Conservation (phyloP, 2,888 invertebrate genomes). For the Mamestra brassicae region DNA sequence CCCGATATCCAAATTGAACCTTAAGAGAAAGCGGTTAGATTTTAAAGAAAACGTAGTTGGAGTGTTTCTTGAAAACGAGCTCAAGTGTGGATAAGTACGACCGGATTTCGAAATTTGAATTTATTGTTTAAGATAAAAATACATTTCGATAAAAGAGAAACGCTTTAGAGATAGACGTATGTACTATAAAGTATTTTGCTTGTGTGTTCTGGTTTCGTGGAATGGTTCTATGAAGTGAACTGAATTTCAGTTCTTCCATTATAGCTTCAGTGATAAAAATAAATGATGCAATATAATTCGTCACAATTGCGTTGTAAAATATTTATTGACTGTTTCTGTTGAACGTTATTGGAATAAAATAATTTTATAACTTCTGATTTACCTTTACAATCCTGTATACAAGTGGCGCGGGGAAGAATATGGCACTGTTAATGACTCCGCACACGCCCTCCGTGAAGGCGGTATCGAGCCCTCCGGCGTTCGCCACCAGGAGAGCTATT, state of each 20-base stretch:
- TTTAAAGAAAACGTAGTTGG: constrained; percentile 59
- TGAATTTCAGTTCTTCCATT: constrained; percentile 39
- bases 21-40: constrained; percentile 57
- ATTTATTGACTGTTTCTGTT: constrained; percentile 28
- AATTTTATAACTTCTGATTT: constrained; percentile 37
- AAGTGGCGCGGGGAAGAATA: constrained; percentile 94
- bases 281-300: constrained; percentile 35
- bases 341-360: constrained; percentile 11
- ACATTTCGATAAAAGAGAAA: constrained; percentile 50
- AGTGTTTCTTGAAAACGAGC: constrained; percentile 55
- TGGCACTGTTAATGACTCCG: constrained; percentile 96
- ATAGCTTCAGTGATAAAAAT: constrained; percentile 29
- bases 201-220: constrained; percentile 34
- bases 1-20: constrained; percentile 56
- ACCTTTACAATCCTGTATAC: constrained; percentile 89
- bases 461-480: constrained; percentile 98
- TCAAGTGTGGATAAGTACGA: constrained; percentile 56
- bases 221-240: constrained; percentile 40
- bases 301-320: constrained; percentile 37
- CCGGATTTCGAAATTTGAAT: constrained; percentile 56
- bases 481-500: constrained; percentile 97
- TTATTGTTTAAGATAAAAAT: constrained; percentile 54
- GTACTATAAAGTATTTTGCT: constrained; percentile 27
- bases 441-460: constrained; percentile 98
- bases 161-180: constrained; percentile 38